Evolutionary conservation across 2,888 invertebrate species (phyloP).

Genomic region (Agrotis segetum): DNA sequence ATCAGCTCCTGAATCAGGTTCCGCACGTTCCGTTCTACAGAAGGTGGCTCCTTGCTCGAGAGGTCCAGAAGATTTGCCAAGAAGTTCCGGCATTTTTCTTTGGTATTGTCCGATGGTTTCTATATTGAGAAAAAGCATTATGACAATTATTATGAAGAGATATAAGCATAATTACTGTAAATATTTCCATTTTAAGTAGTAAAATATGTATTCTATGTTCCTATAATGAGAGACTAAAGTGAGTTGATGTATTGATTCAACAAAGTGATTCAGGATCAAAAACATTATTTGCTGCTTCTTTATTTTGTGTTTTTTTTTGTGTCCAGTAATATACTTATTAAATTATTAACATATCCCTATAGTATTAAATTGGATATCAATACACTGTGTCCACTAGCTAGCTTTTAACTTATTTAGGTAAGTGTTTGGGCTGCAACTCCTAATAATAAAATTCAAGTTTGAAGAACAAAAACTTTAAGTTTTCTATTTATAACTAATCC

Average conservation of each 20-base stretch:
- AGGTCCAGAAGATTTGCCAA: conserved; percentile 98
- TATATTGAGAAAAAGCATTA: conserved; percentile 59
- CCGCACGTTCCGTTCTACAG: conserved; percentile 97
- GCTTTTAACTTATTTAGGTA: background rate
- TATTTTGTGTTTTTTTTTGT: background rate
- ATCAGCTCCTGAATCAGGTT: conserved; percentile 98
- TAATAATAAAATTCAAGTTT: conserved; percentile 1
- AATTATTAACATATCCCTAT: background rate
- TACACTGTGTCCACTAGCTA: conserved; percentile 6
- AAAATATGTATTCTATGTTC: background rate
- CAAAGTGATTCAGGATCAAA: background rate
- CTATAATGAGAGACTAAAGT: background rate
- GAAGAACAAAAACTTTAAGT: background rate
- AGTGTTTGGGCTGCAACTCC: background rate
- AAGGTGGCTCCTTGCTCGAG: conserved; percentile 98
- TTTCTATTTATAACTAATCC: background rate
- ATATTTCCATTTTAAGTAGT: background rate
- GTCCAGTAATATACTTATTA: background rate
- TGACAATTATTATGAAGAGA: background rate
- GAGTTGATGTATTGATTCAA: background rate
- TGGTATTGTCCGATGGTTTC: conserved; percentile 94
- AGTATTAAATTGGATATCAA: background rate
- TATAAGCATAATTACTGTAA: no score
- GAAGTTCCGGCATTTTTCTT: conserved; percentile 99
- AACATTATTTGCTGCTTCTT: background rate